Evolutionary conservation across 2,797 vertebrate species (phyloP).

Genomic region (Sitta carolinensis): DNA sequence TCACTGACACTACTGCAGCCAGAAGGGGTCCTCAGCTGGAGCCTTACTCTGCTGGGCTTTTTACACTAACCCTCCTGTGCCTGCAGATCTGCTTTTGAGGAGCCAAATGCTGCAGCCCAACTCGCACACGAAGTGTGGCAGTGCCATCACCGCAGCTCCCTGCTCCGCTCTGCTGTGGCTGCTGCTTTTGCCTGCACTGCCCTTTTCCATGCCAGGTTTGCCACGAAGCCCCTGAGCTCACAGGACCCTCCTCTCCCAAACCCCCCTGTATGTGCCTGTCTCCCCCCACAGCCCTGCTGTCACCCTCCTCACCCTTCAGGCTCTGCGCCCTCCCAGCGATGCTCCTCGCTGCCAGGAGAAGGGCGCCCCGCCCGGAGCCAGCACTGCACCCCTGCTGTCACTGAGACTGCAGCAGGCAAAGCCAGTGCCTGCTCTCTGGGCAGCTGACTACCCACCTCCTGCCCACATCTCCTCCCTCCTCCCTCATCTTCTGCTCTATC

Average conservation of each 20-base stretch:
- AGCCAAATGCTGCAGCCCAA: neutral
- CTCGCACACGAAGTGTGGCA: neutral
- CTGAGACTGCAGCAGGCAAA: neutral
- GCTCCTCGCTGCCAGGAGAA: neutral
- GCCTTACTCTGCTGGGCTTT: neutral
- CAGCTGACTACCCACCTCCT: neutral
- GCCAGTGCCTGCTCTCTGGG: neutral
- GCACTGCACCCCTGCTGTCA: neutral
- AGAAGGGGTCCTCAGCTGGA: neutral
- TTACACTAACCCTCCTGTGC: neutral
- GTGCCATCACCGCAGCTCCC: neutral
- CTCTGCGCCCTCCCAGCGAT: neutral
- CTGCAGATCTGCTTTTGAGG: neutral
- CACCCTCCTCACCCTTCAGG: neutral
- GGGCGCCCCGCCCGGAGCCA: neutral
- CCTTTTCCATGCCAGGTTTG: neutral
- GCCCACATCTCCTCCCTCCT: neutral
- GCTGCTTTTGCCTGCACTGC: rapidly evolving
- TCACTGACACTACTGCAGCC: neutral
- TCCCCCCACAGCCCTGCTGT: neutral
- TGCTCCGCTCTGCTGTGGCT: neutral
- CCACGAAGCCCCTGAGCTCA: rapidly evolving
- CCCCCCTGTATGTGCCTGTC: rapidly evolving
- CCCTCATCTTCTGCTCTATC: neutral
- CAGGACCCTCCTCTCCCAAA: neutral